These are phyloP conservation scores for Limnodromus scolopaceus DNA, from an alignment of 2,797 vertebrate genomes.

Conservation along the genomic window DNA sequence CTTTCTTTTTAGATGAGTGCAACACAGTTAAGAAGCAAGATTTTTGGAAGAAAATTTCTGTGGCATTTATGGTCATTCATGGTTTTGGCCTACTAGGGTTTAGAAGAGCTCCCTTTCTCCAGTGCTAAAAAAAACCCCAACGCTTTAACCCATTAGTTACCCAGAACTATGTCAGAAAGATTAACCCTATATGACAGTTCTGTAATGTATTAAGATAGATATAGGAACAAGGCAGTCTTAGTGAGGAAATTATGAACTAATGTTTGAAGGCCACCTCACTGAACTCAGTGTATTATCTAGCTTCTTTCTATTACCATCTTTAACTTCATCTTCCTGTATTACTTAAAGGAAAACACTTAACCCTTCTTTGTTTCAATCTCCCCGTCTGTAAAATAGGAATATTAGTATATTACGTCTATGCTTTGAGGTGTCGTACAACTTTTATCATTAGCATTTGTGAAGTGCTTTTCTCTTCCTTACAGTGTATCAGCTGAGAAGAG, in stretches of 20 bases:
- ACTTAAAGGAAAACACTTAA: not conserved
- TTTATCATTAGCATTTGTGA: not conserved
- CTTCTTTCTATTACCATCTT: not conserved
- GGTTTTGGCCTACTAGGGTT: not conserved
- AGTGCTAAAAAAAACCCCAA: not conserved
- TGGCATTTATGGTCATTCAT: fast-evolving
- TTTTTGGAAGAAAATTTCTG: not conserved
- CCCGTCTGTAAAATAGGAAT: not conserved
- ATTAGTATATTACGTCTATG: not conserved
- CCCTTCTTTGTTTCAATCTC: not conserved
- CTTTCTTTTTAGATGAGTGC: not conserved
- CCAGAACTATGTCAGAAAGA: not conserved
- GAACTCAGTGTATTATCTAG: not conserved
- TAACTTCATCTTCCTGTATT: not conserved
- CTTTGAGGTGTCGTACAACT: not conserved
- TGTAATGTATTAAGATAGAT: not conserved
- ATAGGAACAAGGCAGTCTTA: not conserved
- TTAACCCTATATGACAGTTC: not conserved
- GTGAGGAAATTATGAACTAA: not conserved
- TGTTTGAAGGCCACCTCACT: not conserved
- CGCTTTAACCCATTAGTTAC: not conserved
- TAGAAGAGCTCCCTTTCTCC: not conserved
- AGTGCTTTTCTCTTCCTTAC: not conserved
- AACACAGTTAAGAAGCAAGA: not conserved
- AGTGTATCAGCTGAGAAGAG: not conserved